These are phyloP conservation scores for Martes flavigula DNA, from an alignment of 2,797 vertebrate species.

Conservation along the genomic window DNA sequence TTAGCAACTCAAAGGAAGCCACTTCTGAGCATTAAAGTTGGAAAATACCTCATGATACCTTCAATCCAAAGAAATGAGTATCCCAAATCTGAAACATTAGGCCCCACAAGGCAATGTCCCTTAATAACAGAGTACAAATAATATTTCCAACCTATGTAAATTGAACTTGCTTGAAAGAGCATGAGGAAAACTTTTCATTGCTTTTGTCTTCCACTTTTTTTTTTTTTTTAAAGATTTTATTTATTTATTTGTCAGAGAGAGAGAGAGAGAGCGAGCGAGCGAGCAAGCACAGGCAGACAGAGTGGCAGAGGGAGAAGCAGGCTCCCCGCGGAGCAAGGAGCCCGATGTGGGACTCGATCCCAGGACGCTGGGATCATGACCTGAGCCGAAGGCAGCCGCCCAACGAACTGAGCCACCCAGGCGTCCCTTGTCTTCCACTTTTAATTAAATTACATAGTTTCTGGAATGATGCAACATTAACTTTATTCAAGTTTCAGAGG, in stretches of 20 bases:
- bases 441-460: conserved; percentile 23
- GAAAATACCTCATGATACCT: conserved; percentile 4
- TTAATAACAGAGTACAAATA: neutral
- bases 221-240: too few relatives aligned
- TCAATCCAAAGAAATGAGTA: neutral
- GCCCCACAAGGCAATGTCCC: neutral
- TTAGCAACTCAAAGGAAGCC: neutral
- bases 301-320: too few relatives aligned
- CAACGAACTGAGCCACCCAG: too few relatives aligned
- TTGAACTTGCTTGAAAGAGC: neutral
- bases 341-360: too few relatives aligned
- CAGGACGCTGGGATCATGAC: too few relatives aligned
- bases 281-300: too few relatives aligned
- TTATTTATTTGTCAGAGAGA: too few relatives aligned
- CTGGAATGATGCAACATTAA: neutral
- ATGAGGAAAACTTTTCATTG: neutral
- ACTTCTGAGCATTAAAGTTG: conserved; percentile 1
- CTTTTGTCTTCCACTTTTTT: neutral
- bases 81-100: neutral
- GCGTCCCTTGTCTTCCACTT: neutral
- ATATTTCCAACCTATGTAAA: neutral
- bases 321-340: too few relatives aligned
- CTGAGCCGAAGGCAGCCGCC: too few relatives aligned
- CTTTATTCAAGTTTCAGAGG: neutral
- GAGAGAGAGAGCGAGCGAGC: too few relatives aligned